A percentile compares a stretch with the other conserved stretches of the same genome.
Evolutionary conservation across 2,888 invertebrate species (phyloP).

Genomic region (Amiota mariae): DNA sequence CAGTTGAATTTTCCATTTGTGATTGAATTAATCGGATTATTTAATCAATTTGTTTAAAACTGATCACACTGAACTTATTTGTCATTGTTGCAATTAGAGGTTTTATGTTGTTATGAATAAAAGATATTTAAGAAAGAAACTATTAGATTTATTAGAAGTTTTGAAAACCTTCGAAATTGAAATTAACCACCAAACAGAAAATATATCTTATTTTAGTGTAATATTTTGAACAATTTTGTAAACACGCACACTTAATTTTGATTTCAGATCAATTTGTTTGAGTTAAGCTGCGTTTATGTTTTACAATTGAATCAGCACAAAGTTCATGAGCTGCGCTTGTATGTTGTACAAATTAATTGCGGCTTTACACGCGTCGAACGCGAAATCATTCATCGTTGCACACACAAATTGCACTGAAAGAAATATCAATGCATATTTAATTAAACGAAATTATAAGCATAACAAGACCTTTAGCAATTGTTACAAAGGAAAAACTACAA

Average conservation of each 20-base stretch:
- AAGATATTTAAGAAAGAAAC: neutral
- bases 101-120: neutral
- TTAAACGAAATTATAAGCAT: no score
- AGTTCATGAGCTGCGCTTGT: slow-evolving; percentile 55
- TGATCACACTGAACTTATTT: no score
- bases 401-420: slow-evolving; percentile 13
- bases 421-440: neutral
- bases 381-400: slow-evolving; percentile 62
- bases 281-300: neutral
- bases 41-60: no score
- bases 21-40: no score
- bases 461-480: no score
- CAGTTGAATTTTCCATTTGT: no score
- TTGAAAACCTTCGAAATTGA: no score
- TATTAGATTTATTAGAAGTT: no score
- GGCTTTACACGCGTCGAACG: slow-evolving; percentile 70
- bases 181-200: no score
- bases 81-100: neutral
- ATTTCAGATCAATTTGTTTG: neutral
- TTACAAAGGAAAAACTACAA: no score
- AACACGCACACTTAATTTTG: slow-evolving; percentile 10
- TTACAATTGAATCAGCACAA: slow-evolving; percentile 21
- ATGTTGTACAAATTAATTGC: slow-evolving; percentile 72
- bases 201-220: neutral
- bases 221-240: slow-evolving; percentile 1